Evolutionary conservation across 1,140 invertebrate species (phyloP), one percentile per base, ranked within the genome.

Genomic region (Hydropsyche tenuis): DNA sequence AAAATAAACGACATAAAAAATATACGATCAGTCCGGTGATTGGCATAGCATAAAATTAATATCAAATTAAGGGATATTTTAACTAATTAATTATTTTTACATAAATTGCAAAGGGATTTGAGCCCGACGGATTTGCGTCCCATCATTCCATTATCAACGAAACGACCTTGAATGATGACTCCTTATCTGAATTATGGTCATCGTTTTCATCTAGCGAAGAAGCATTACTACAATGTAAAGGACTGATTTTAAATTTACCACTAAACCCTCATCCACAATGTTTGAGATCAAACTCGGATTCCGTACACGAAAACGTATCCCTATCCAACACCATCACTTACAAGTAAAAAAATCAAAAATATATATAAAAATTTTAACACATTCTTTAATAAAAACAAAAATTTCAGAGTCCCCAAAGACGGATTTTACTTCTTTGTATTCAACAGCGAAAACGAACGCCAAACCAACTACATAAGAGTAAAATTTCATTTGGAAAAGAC

Each of bases 381-480:
- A n/a, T n/a, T n/a, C n/a, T n/a, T n/a, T n/a, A n/a, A n/a, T n/a
- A n/a, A n/a, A n/a, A n/a, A 42, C 11, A 6, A 43, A 6, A 48
- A 7, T 60, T 60, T 60, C 78, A 89, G 88, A 73, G 88, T 93
- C 0, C 90, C 91, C 45, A 84, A 85, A 0, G 90, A 92, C 76
- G 92, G 91, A 20, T 93, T 93, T 79, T 93, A 93, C 76, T 93
- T 93, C 82, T 93, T 94, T 80, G 90, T 94, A 0, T 93, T 93
- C 84, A 92, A 90, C 79, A 93, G 91, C 14, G 92, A 93, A 80
- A 94, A 94, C 79, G 92, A 94, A 80, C 86, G 92, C 0, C 88
- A 91, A 79, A 83, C 86, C 14, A 91, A 92, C 81, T 91, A 88
- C 79, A 84, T 91, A 30, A 80, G 87, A 12, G 88, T 91, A 5